Evolutionary conservation across 2,888 invertebrate genomes (phyloP), one percentile per base, ranked within the genome.

Genomic region (Luffia ferchaultella): DNA sequence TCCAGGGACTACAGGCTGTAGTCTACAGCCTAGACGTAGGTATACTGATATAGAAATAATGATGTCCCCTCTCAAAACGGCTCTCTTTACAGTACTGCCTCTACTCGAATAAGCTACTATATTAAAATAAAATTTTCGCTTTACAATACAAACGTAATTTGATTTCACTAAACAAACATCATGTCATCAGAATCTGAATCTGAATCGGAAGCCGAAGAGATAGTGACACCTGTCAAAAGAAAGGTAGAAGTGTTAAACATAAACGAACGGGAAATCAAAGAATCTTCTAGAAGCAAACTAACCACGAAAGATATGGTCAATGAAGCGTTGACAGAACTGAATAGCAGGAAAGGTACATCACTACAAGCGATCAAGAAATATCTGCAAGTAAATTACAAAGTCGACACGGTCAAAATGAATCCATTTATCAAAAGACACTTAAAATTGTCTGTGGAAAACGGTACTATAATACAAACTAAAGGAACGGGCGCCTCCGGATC

Each of bases 361-460:
- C 42, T 78, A 0, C 62, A 77, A 42, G 82, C 82, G 0, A 73
- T 82, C 1, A 82, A 80, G 54, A 80, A 78, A 41, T 70, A 67
- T 20, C 59, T 82, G 2, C 60, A 63, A 1, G 71, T 67, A 16
- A 75, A 66, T 50, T 72, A 67, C 50, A 54, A 63, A 1, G 68
- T 74, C 0, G 65, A 82, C 42, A 64, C 65, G 0, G 68, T 70
- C 0, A 78, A 70, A 60, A 55, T 67, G 0, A 73, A 70, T 5
- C 65, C 67, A 52, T 51, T 70, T 0, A 75, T 82, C 1, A 82
- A 79, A 50, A 79, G 73, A 53, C 56, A 61, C 0, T 58, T 82
- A 0, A 80, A 75, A 56, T 56, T 54, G 0, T 70, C 71, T 0
- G 67, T 80, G 0, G 75, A 78, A 61, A 60, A 65, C 0, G 80